These are phyloP conservation scores for Anableps anableps DNA, from an alignment of 2,797 vertebrate species.

Conservation along the genomic window DNA sequence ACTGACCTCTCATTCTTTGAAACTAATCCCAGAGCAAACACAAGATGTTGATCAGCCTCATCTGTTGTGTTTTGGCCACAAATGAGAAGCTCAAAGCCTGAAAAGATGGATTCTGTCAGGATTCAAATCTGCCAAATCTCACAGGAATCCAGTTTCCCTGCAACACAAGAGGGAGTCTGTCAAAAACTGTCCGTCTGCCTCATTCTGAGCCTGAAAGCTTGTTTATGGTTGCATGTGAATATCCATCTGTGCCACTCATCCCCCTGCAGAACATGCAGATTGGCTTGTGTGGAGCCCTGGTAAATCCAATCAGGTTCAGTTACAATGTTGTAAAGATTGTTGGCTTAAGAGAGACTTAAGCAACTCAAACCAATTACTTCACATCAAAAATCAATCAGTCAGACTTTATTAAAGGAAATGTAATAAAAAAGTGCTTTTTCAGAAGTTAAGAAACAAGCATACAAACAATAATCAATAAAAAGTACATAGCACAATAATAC, in stretches of 20 bases:
- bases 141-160: not conserved
- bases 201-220: conserved; percentile 1
- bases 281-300: not conserved
- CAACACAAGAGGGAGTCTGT: not conserved
- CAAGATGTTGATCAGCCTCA: not conserved
- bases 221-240: not conserved
- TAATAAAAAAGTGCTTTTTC: not conserved
- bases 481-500: not conserved
- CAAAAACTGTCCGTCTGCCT: not conserved
- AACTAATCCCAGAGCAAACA: not conserved
- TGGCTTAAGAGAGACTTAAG: not conserved
- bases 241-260: not conserved
- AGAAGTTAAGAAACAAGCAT: not conserved
- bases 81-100: not conserved
- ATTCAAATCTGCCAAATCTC: not conserved
- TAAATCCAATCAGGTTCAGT: not conserved
- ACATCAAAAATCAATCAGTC: not conserved
- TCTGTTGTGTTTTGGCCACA: not conserved
- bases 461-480: not conserved
- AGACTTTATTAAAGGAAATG: not conserved
- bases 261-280: not conserved
- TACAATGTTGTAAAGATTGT: not conserved
- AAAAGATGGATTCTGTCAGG: not conserved
- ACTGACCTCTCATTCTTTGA: not conserved
- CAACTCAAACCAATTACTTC: not conserved